Evolutionary conservation across 2,888 invertebrate species (phyloP).

Genomic region (Chrysolina haemoptera): DNA sequence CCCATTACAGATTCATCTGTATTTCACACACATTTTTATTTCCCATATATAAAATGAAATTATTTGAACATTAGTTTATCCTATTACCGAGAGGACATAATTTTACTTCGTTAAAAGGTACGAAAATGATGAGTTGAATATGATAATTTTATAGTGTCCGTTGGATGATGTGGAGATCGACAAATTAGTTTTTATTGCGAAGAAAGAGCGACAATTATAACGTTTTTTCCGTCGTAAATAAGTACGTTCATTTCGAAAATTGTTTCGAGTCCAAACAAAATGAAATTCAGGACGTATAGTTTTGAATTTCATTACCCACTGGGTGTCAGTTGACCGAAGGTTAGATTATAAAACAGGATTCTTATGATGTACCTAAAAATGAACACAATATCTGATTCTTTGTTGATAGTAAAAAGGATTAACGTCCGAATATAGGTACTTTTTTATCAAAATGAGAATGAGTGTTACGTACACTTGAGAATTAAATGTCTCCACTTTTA

Average conservation of each 20-base stretch:
- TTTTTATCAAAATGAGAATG: too few relatives aligned
- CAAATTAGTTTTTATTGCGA: slow-evolving; percentile 25
- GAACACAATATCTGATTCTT: too few relatives aligned
- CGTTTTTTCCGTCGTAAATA: neutral
- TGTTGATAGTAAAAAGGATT: too few relatives aligned
- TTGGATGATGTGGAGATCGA: slow-evolving; percentile 10
- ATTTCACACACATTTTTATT: neutral
- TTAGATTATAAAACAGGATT: neutral
- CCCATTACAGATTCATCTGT: neutral
- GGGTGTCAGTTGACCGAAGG: neutral
- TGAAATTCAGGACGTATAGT: neutral
- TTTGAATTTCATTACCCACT: neutral
- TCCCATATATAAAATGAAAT: neutral
- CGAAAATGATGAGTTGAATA: slow-evolving; percentile 25
- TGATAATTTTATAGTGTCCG: slow-evolving; percentile 23
- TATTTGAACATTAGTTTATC: slow-evolving; percentile 1
- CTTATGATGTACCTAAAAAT: neutral
- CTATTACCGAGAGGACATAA: neutral
- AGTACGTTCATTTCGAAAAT: neutral
- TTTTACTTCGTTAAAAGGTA: slow-evolving; percentile 16
- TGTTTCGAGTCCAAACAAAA: neutral
- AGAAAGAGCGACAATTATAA: slow-evolving; percentile 1
- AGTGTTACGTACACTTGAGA: too few relatives aligned
- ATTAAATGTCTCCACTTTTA: too few relatives aligned
- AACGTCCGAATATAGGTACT: too few relatives aligned